phyloP scores from a whole-genome alignment of 92 coral and sea anemone species.

The Parazoanthus swiftii region DNA sequence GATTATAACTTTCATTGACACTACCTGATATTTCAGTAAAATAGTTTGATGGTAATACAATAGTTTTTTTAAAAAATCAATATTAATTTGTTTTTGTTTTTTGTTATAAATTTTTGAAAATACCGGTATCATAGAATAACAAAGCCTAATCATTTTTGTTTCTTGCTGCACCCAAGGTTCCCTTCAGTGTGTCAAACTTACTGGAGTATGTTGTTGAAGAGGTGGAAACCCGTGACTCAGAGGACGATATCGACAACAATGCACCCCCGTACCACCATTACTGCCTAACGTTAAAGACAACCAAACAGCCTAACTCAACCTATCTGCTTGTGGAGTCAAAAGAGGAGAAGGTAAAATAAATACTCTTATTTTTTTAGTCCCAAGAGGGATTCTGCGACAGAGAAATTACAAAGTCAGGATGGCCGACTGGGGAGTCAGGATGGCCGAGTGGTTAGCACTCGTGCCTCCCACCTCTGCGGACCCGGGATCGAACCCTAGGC shows the following conservation, averaged over 20 bases:
- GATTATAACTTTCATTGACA: not conserved
- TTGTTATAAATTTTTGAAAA: not conserved
- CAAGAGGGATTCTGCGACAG: not conserved
- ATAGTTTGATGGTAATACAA: too few species aligned
- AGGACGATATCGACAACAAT: constrained; percentile 51
- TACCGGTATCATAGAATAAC: too few species aligned
- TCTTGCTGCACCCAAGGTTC: constrained; percentile 59
- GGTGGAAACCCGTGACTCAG: constrained; percentile 72
- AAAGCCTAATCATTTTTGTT: not conserved
- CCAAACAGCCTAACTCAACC: constrained; percentile 72
- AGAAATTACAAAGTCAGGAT: too few species aligned
- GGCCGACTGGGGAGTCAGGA: too few species aligned
- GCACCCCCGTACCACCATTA: constrained; percentile 70
- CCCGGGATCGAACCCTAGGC: too few species aligned
- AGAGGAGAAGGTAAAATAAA: constrained; percentile 61
- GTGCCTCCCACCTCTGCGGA: too few species aligned
- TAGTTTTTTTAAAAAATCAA: too few species aligned
- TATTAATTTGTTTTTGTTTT: too few species aligned
- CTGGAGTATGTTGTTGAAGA: constrained; percentile 87
- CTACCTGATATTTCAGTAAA: not conserved
- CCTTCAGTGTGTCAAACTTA: constrained; percentile 77
- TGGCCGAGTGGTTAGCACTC: too few species aligned
- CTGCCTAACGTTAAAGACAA: constrained; percentile 74
- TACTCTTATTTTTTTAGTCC: not conserved
- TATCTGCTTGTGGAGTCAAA: constrained; percentile 80